Percentiles rank a stretch among this genome's conserved stretches.
Conservation (phyloP, 2,113 vertebrate species). For the Mustelus asterias region DNA sequence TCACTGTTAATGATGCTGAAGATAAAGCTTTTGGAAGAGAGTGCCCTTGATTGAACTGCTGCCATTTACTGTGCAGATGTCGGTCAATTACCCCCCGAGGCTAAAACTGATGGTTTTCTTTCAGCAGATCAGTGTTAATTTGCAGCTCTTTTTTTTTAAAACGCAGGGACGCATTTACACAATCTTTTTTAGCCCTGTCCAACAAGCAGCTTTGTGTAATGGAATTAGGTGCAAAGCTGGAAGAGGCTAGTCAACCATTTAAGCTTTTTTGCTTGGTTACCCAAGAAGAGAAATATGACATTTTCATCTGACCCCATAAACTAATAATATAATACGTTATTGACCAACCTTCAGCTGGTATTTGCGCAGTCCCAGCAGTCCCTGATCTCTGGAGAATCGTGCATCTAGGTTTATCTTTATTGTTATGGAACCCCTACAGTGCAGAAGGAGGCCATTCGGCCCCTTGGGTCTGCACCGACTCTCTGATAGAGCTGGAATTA, state of each 20-base stretch:
- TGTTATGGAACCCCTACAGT: no score
- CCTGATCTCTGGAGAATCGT: background rate
- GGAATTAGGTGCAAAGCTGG: background rate
- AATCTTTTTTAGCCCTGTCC: background rate
- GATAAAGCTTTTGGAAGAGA: background rate
- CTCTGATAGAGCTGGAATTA: no score
- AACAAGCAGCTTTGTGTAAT: background rate
- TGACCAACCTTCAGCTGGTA: background rate
- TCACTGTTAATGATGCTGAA: background rate
- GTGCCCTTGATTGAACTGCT: background rate
- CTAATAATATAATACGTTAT: no score
- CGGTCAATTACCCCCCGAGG: background rate
- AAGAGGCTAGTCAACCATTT: background rate
- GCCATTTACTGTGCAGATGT: background rate
- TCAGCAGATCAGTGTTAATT: background rate
- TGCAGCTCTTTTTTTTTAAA: background rate
- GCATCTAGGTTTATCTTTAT: background rate
- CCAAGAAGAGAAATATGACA: background rate
- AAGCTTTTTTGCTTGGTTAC: background rate
- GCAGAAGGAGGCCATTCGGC: no score
- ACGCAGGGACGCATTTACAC: background rate
- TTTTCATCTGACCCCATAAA: background rate
- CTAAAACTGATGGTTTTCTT: background rate
- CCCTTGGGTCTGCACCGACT: no score
- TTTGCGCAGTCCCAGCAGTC: background rate